Percentiles rank a stretch among this genome's conserved stretches.
Conservation (phyloP, 2,888 invertebrate genomes). For the Lordiphosa andalusiaca region DNA sequence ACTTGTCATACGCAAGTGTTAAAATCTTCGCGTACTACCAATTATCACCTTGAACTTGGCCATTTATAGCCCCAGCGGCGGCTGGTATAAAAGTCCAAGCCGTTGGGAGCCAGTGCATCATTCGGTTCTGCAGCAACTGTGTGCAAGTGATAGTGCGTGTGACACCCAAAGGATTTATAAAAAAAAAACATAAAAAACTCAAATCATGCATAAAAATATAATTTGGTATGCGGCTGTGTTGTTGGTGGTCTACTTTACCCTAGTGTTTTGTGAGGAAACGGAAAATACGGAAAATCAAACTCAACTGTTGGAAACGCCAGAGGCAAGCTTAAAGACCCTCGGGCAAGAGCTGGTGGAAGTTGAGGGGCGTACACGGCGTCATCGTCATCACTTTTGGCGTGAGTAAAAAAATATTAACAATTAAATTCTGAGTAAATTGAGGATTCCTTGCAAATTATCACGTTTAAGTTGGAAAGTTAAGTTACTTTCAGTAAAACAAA, state of each 20-base stretch:
- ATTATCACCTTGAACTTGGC: constrained; percentile 69
- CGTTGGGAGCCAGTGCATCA: constrained; percentile 45
- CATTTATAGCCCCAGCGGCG: not conserved
- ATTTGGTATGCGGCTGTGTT: constrained; percentile 63
- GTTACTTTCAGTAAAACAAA: too few species aligned
- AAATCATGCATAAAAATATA: constrained; percentile 67
- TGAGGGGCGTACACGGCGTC: constrained; percentile 67
- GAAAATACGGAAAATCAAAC: constrained; percentile 32
- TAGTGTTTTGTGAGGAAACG: constrained; percentile 66
- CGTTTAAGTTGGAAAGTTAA: too few species aligned
- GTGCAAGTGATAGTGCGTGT: constrained; percentile 41
- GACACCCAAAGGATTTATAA: constrained; percentile 37
- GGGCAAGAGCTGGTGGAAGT: constrained; percentile 60
- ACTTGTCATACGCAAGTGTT: constrained; percentile 59
- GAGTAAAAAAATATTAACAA: constrained; percentile 27
- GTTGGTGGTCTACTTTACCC: constrained; percentile 64
- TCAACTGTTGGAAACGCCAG: constrained; percentile 31
- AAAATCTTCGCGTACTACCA: constrained; percentile 50
- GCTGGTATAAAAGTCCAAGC: constrained; percentile 49
- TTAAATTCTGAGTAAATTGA: not conserved
- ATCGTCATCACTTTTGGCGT: constrained; percentile 62
- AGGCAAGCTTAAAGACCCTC: constrained; percentile 37
- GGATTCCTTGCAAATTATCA: too few species aligned
- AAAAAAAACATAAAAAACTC: constrained; percentile 5
- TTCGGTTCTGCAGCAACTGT: constrained; percentile 61